phyloP scores from a whole-genome alignment of 2,797 vertebrate species.

The Sciaenops ocellatus region DNA sequence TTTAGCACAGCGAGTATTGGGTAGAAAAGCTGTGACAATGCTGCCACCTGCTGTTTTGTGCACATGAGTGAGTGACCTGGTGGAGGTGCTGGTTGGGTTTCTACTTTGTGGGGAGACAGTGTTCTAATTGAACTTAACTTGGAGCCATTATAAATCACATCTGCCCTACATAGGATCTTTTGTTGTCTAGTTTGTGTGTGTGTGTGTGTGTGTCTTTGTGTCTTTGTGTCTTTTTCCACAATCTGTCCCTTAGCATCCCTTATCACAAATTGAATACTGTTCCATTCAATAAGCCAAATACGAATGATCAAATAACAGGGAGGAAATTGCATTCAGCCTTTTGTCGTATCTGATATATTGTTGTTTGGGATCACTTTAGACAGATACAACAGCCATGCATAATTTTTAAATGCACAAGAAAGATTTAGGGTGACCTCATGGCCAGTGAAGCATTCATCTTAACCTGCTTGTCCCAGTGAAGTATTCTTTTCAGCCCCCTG shows the following conservation, averaged over 20 bases:
- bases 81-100: conserved; percentile 21
- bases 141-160: conserved; percentile 68
- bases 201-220: conserved; percentile 20
- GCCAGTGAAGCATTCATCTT: conserved; percentile 45
- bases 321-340: conserved; percentile 75
- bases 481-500: conserved; percentile 63
- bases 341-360: conserved; percentile 72
- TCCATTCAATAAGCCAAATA: conserved; percentile 68
- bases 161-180: conserved; percentile 48
- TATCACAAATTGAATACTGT: conserved; percentile 71
- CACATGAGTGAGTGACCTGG: conserved; percentile 11
- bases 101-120: conserved; percentile 31
- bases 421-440: conserved; percentile 58
- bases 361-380: conserved; percentile 71
- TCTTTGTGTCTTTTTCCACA: conserved; percentile 31
- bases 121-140: conserved; percentile 64
- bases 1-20: neutral
- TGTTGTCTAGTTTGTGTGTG: conserved; percentile 36
- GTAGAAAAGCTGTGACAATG: conserved; percentile 76
- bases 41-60: conserved; percentile 84
- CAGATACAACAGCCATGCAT: conserved; percentile 43
- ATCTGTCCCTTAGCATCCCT: conserved; percentile 55
- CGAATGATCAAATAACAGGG: conserved; percentile 72
- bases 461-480: conserved; percentile 54
- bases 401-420: conserved; percentile 51